Conservation (phyloP, 2,113 vertebrate genomes). For the Canis aureus region DNA sequence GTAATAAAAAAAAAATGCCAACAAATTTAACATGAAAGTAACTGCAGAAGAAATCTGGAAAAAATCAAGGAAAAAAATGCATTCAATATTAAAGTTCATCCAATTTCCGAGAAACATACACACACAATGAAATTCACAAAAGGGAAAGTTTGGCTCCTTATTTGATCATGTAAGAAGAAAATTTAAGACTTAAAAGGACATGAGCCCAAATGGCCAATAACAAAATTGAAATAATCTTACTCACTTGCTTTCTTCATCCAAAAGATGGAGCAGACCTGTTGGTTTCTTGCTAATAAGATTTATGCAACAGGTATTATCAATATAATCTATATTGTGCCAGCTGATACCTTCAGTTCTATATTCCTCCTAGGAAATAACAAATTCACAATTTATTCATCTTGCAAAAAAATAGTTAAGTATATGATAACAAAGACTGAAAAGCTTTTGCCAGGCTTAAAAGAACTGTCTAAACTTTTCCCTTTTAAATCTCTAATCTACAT, state of each 20-base stretch:
- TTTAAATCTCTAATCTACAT: not conserved
- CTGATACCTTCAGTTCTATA: slow-evolving; percentile 97
- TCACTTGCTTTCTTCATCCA: slow-evolving; percentile 99
- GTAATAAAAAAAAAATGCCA: not conserved
- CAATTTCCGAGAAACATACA: not conserved
- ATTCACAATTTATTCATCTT: slow-evolving; percentile 62
- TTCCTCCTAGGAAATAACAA: slow-evolving; percentile 91
- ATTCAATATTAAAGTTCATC: not conserved
- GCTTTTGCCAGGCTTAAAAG: not conserved
- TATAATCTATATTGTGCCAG: slow-evolving; percentile 99
- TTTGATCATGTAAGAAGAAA: slow-evolving; percentile 36
- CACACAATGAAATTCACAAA: not conserved
- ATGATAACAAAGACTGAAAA: slow-evolving; percentile 20
- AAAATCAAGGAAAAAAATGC: not conserved
- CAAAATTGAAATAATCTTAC: slow-evolving; percentile 81
- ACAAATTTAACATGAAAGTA: slow-evolving; percentile 25
- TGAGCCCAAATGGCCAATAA: not conserved
- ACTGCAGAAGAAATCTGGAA: slow-evolving; percentile 27
- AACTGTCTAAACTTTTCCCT: not conserved
- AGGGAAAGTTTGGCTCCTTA: not conserved
- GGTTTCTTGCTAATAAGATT: slow-evolving; percentile 99
- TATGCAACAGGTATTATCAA: slow-evolving; percentile 98
- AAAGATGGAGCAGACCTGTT: slow-evolving; percentile 97
- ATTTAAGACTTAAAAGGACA: not conserved
- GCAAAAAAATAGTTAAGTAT: slow-evolving; percentile 44